Conservation (phyloP, 2,113 vertebrate genomes). For the Ctenomys sociabilis region DNA sequence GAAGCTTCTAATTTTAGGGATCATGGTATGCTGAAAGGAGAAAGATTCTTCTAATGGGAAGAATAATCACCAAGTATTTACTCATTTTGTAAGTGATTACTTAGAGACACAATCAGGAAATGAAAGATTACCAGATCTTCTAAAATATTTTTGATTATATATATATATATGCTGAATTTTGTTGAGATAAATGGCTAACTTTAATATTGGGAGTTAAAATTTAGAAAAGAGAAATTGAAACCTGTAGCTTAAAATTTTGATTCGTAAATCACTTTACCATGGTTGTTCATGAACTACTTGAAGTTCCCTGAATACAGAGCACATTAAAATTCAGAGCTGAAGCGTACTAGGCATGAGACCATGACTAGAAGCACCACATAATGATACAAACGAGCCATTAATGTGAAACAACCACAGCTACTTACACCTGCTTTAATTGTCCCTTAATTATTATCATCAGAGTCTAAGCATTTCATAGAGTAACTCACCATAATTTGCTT, state of each 20-base stretch:
- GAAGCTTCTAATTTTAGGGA: not conserved
- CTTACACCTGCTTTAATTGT: conserved; percentile 66
- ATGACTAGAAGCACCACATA: conserved; percentile 17
- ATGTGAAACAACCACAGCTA: conserved; percentile 63
- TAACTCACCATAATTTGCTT: not conserved
- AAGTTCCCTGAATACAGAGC: not conserved
- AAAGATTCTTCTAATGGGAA: not conserved
- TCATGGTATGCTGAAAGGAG: not conserved
- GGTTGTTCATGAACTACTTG: conserved; percentile 54
- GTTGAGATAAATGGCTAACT: not conserved
- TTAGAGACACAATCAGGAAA: not conserved
- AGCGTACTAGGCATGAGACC: not conserved
- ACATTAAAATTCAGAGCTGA: not conserved
- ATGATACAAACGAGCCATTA: conserved; percentile 73
- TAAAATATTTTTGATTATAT: not conserved
- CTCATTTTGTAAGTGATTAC: not conserved
- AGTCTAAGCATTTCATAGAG: conserved; percentile 50
- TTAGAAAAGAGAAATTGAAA: not conserved
- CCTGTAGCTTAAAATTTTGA: rapidly evolving
- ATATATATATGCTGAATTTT: not conserved
- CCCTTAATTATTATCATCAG: conserved; percentile 79
- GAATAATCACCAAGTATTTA: not conserved
- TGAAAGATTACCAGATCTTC: not conserved
- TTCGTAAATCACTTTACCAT: not conserved
- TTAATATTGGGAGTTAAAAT: not conserved